Percentiles rank a stretch among this genome's conserved stretches.
phyloP scores from a whole-genome alignment of 1,140 invertebrate genomes.

The Drosophila orosa region DNA sequence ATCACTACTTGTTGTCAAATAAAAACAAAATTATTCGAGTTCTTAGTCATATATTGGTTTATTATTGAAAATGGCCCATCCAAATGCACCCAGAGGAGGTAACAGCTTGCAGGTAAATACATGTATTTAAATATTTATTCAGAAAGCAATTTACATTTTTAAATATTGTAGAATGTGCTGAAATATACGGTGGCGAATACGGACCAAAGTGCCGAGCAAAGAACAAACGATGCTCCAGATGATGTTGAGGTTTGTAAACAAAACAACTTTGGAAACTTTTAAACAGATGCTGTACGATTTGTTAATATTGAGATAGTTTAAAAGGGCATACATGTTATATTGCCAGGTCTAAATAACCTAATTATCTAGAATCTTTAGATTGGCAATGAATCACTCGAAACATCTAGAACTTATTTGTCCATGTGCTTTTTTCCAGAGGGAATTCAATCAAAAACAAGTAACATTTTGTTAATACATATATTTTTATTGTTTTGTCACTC shows the following conservation, averaged over 20 bases:
- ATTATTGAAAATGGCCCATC: conserved; percentile 23
- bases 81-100: conserved; percentile 37
- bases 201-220: conserved; percentile 4
- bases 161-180: conserved; percentile 42
- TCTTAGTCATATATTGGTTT: background rate
- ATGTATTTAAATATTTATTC: background rate
- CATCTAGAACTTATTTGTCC: conserved; percentile 17
- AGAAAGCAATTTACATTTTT: background rate
- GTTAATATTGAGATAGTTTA: too few species aligned
- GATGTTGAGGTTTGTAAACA: conserved; percentile 39
- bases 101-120: conserved; percentile 51
- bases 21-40: conserved; percentile 2
- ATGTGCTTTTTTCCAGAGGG: conserved; percentile 4
- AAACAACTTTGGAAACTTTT: background rate
- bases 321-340: background rate
- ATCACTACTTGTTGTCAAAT: conserved; percentile 10
- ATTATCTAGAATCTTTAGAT: background rate
- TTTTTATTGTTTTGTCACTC: background rate
- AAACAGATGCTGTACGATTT: background rate
- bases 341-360: background rate
- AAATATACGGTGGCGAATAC: conserved; percentile 44
- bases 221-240: conserved; percentile 8
- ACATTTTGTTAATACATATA: background rate
- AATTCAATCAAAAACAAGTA: background rate
- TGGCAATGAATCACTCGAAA: conserved; percentile 17